Conservation (phyloP, 2,888 invertebrate species). For the Sceliomorpha sp. region DNA sequence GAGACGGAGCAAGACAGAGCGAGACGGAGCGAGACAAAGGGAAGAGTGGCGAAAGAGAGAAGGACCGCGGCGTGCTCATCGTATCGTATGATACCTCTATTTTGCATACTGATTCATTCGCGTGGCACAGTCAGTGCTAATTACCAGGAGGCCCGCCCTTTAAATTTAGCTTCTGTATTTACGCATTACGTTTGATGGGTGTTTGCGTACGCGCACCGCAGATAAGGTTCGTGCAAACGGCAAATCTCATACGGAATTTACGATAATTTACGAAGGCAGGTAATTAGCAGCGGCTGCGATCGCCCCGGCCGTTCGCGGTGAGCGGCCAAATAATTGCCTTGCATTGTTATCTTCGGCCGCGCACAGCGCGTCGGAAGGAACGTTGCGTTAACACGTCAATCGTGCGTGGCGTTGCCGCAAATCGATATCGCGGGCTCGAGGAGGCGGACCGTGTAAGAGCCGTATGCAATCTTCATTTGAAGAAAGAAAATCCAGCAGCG, state of each 20-base stretch:
- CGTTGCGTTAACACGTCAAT: too few relatives aligned
- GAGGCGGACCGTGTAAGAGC: conserved; percentile 31
- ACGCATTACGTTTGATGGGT: conserved; percentile 38
- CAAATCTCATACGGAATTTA: conserved; percentile 70
- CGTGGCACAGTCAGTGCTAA: conserved; percentile 63
- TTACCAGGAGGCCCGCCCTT: conserved; percentile 68
- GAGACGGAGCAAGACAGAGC: conserved; percentile 2
- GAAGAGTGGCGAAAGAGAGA: conserved; percentile 31
- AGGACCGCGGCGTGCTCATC: conserved; percentile 62
- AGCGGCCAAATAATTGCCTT: conserved; percentile 43
- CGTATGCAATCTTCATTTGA: conserved; percentile 22
- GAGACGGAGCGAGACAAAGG: too few relatives aligned
- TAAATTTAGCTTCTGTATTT: conserved; percentile 53
- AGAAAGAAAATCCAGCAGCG: too few relatives aligned
- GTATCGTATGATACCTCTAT: conserved; percentile 68
- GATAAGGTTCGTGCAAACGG: conserved; percentile 67
- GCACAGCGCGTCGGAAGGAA: conserved; percentile 7
- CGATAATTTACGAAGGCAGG: conserved; percentile 68
- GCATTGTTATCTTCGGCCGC: conserved; percentile 47
- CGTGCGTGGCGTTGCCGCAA: conserved; percentile 1
- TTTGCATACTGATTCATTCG: conserved; percentile 64
- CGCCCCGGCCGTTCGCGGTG: conserved; percentile 39
- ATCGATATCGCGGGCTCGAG: conserved; percentile 34
- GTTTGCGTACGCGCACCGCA: conserved; percentile 31
- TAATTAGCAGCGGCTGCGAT: conserved; percentile 64